Percentiles rank a stretch among this genome's conserved stretches.
Conservation (phyloP, 1,140 invertebrate species). For the Drosophila equinoxialis region DNA sequence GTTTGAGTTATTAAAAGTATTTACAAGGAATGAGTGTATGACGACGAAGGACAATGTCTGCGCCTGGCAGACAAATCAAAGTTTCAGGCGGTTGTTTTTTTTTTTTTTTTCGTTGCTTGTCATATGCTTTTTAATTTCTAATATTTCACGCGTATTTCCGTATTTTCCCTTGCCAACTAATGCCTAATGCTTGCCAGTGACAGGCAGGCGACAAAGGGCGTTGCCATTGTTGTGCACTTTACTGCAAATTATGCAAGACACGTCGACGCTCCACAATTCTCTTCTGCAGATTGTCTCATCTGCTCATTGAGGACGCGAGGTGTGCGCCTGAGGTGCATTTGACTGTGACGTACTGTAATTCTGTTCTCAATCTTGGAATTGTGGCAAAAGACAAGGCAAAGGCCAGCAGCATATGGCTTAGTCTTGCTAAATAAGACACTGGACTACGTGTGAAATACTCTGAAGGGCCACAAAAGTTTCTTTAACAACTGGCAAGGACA, state of each 20-base stretch:
- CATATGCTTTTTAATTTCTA: constrained; percentile 81
- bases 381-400: neutral
- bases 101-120: constrained; percentile 39
- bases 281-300: neutral
- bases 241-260: constrained; percentile 76
- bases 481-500: constrained; percentile 16
- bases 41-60: constrained; percentile 40
- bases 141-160: constrained; percentile 70
- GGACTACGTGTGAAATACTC: constrained; percentile 67
- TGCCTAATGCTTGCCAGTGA: constrained; percentile 48
- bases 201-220: constrained; percentile 36
- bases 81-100: constrained; percentile 40
- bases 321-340: constrained; percentile 68
- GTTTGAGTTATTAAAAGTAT: constrained; percentile 66
- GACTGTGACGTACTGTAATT: neutral
- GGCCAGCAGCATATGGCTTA: constrained; percentile 19
- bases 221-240: constrained; percentile 76
- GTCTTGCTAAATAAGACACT: constrained; percentile 17
- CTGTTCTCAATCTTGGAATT: constrained; percentile 7
- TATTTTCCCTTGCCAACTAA: constrained; percentile 19
- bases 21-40: neutral
- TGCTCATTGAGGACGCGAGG: constrained; percentile 45
- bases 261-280: constrained; percentile 50
- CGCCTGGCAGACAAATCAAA: constrained; percentile 74
- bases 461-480: constrained; percentile 62